A percentile compares a stretch with the other conserved stretches of the same genome.
Conservation (phyloP, 2,888 invertebrate species). For the Clusia tigrina region DNA sequence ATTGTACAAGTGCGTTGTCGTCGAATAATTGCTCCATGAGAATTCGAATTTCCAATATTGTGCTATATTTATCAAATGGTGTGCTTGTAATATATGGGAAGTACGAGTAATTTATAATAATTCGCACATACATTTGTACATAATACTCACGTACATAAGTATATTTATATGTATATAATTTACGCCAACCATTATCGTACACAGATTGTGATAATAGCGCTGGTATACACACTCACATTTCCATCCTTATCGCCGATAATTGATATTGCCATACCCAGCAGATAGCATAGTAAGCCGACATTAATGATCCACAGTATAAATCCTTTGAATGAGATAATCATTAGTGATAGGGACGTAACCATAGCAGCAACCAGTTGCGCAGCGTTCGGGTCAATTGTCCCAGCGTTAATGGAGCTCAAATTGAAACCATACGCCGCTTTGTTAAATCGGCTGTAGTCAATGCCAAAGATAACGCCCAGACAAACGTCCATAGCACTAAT, state of each 20-base stretch:
- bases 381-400: conserved; percentile 39
- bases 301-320: conserved; percentile 65
- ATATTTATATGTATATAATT: too few species aligned
- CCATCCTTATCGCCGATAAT: conserved; percentile 46
- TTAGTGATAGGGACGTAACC: conserved; percentile 57
- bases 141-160: too few species aligned
- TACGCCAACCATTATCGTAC: too few species aligned
- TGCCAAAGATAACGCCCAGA: conserved; percentile 59
- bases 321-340: conserved; percentile 64
- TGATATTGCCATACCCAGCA: conserved; percentile 41
- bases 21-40: too few species aligned
- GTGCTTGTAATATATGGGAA: background rate
- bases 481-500: conserved; percentile 59
- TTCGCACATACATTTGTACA: too few species aligned
- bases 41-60: too few species aligned
- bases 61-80: too few species aligned
- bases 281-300: conserved; percentile 49
- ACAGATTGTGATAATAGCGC: too few species aligned
- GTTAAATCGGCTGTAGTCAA: conserved; percentile 57
- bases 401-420: conserved; percentile 41
- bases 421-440: conserved; percentile 40
- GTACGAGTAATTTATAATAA: background rate
- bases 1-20: too few species aligned
- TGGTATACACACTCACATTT: conserved; percentile 44
- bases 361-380: conserved; percentile 51